Evolutionary conservation across 2,888 invertebrate genomes (phyloP).

Genomic region (Trachelus tabidus): DNA sequence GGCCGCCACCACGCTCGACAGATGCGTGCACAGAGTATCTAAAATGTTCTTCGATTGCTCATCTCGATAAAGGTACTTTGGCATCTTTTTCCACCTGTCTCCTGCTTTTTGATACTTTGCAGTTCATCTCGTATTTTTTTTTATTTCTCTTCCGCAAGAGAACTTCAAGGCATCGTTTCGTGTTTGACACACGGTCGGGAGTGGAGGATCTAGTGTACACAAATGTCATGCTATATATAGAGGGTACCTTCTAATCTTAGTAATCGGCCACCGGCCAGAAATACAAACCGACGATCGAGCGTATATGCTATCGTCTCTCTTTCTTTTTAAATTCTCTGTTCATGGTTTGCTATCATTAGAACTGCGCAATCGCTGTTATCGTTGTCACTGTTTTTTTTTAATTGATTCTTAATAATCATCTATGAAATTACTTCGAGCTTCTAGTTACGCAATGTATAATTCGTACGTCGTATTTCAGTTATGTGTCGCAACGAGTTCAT

Average conservation of each 20-base stretch:
- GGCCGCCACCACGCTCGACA: not conserved
- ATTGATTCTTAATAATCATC: not conserved
- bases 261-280: conserved; percentile 55
- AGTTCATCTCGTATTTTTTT: not conserved
- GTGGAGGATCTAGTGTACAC: conserved; percentile 31
- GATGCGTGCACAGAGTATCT: not conserved
- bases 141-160: conserved; percentile 26
- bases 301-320: not conserved
- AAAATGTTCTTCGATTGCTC: not conserved
- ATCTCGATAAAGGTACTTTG: not conserved
- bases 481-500: not conserved
- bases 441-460: not conserved
- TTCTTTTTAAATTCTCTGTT: not conserved
- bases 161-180: conserved; percentile 10
- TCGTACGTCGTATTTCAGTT: not conserved
- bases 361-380: not conserved
- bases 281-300: conserved; percentile 29
- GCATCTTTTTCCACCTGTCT: not conserved
- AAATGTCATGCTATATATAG: conserved; percentile 61
- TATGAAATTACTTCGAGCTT: not conserved
- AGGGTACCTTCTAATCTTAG: conserved; percentile 53
- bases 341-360: not conserved
- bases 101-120: not conserved
- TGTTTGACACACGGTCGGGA: conserved; percentile 2
- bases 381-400: no score